Percentiles rank a stretch among this genome's conserved stretches.
Evolutionary conservation across 2,797 vertebrate genomes (phyloP).

Genomic region (Phrynocephalus guinanensis): DNA sequence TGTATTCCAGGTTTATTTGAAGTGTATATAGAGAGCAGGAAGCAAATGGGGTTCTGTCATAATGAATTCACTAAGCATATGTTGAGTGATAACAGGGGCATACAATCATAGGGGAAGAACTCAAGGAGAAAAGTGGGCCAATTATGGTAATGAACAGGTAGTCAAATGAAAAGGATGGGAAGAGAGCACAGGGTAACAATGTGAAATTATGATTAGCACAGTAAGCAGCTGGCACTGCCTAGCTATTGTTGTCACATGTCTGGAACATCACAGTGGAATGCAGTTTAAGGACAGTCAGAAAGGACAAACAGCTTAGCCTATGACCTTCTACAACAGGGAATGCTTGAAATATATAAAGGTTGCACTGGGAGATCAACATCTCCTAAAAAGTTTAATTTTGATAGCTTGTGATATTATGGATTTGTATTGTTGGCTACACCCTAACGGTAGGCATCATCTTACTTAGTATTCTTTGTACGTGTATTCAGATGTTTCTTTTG

Average conservation of each 20-base stretch:
- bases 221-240: constrained; percentile 33
- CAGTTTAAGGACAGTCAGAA: neutral
- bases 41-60: constrained; percentile 16
- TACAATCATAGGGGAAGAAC: constrained; percentile 40
- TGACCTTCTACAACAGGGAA: constrained; percentile 26
- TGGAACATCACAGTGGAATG: constrained; percentile 20
- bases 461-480: constrained; percentile 31
- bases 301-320: neutral
- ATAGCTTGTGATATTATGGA: constrained; percentile 1
- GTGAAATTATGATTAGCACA: constrained; percentile 45
- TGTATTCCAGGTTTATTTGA: constrained; percentile 1
- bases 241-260: constrained; percentile 37
- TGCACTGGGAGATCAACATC: neutral
- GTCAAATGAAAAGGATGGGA: constrained; percentile 38
- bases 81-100: constrained; percentile 47
- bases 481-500: neutral
- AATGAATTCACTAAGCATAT: constrained; percentile 44
- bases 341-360: neutral
- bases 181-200: constrained; percentile 42
- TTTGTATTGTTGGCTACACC: neutral
- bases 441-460: neutral
- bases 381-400: constrained; percentile 12
- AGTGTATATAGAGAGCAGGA: constrained; percentile 16
- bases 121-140: constrained; percentile 35
- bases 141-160: constrained; percentile 47